Evolutionary conservation across 2,888 invertebrate species (phyloP).

Genomic region (Hymenopus coronatus): DNA sequence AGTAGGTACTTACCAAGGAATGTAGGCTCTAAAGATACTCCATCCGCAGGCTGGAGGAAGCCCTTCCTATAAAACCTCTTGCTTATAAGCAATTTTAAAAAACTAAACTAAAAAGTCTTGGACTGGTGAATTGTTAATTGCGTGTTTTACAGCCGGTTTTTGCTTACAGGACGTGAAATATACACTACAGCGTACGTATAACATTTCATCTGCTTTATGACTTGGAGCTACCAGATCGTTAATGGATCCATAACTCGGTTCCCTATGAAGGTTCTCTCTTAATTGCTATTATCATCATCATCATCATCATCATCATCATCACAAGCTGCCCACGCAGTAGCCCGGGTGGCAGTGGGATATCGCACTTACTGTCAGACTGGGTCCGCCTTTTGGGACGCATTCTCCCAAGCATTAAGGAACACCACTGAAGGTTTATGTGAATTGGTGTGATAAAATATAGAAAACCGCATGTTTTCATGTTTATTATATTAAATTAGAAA

Average conservation of each 20-base stretch:
- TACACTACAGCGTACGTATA: conserved; percentile 1
- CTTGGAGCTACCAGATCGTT: conserved; percentile 7
- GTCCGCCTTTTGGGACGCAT: not conserved
- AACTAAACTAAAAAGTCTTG: not conserved
- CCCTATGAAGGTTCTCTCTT: not conserved
- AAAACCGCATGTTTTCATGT: no score
- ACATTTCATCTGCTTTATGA: conserved; percentile 15
- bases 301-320: not conserved
- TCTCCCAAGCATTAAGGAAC: not conserved
- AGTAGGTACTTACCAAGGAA: not conserved
- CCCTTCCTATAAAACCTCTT: not conserved
- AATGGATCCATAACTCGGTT: not conserved
- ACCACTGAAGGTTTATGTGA: no score
- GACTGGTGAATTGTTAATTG: conserved; percentile 4
- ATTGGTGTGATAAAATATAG: no score
- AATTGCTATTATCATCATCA: not conserved
- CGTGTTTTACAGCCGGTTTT: conserved; percentile 3
- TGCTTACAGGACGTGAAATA: not conserved
- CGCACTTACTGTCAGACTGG: not conserved
- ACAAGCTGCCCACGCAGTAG: not conserved
- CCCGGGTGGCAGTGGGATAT: not conserved
- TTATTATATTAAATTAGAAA: no score
- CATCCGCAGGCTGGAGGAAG: not conserved
- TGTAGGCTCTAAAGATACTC: not conserved
- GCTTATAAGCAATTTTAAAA: not conserved